These are phyloP conservation scores for Leucopternis melanops DNA, from an alignment of 2,113 vertebrate species.

Conservation along the genomic window DNA sequence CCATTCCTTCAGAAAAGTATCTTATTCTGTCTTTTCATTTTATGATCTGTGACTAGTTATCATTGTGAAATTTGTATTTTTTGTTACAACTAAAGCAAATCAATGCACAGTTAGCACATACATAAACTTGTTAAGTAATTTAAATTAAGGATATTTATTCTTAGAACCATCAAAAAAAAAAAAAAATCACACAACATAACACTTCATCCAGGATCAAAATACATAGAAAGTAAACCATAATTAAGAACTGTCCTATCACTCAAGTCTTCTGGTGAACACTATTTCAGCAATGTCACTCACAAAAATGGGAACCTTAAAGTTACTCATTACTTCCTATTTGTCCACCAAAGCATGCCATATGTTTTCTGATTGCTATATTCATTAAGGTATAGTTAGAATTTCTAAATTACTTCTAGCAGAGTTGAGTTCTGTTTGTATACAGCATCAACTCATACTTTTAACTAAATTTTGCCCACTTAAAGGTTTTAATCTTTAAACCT, in stretches of 20 bases:
- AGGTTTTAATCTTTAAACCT: neutral
- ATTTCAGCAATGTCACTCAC: neutral
- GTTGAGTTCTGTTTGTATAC: neutral
- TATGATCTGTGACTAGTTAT: neutral
- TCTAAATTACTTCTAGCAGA: neutral
- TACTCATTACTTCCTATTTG: neutral
- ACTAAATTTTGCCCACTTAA: neutral
- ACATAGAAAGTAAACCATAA: neutral
- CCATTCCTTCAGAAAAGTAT: neutral
- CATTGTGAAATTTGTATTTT: neutral
- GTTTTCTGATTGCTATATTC: neutral
- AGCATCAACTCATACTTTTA: neutral
- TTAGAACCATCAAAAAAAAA: neutral
- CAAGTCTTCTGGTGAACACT: neutral
- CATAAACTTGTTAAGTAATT: neutral
- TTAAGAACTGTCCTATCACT: neutral
- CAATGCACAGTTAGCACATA: neutral
- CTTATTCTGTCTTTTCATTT: neutral
- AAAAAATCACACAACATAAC: neutral
- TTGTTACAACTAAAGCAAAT: neutral
- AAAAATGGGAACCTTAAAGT: neutral
- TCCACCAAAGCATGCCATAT: neutral
- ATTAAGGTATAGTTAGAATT: neutral
- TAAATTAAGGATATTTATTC: neutral
- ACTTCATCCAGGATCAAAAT: neutral